A percentile compares a stretch with the other conserved stretches of the same genome.
These are phyloP conservation scores for Rhynchonycteris naso DNA, from an alignment of 2,797 vertebrate genomes.

Conservation along the genomic window DNA sequence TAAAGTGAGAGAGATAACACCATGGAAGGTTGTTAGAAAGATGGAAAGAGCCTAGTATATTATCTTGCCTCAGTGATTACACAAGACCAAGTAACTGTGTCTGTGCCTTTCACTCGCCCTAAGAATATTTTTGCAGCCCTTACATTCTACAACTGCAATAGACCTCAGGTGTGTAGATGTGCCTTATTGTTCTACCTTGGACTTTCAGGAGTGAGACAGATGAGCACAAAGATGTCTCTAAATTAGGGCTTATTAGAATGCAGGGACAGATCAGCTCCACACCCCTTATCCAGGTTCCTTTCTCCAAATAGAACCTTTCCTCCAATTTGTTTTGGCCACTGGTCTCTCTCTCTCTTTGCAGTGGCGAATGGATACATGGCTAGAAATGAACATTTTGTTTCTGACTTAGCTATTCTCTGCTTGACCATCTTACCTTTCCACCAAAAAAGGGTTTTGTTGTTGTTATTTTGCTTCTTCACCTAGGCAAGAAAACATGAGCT, in stretches of 20 bases:
- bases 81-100: background rate
- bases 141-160: background rate
- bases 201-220: background rate
- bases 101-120: background rate
- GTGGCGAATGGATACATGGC: background rate
- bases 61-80: background rate
- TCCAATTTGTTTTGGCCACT: background rate
- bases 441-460: background rate
- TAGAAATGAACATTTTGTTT: constrained; percentile 18
- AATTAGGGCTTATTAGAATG: background rate
- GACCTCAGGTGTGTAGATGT: background rate
- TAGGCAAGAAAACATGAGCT: background rate
- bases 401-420: background rate
- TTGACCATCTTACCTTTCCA: background rate
- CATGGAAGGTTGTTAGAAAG: background rate
- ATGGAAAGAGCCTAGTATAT: background rate
- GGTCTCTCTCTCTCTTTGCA: background rate
- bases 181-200: background rate
- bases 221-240: background rate
- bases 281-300: background rate
- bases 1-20: background rate
- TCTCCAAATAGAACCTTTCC: background rate
- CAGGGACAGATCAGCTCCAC: background rate
- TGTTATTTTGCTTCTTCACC: background rate
- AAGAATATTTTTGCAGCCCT: background rate